Percentiles rank a stretch among this genome's conserved stretches.
Conservation (phyloP, 2,113 vertebrate species). For the Cololabis saira region DNA sequence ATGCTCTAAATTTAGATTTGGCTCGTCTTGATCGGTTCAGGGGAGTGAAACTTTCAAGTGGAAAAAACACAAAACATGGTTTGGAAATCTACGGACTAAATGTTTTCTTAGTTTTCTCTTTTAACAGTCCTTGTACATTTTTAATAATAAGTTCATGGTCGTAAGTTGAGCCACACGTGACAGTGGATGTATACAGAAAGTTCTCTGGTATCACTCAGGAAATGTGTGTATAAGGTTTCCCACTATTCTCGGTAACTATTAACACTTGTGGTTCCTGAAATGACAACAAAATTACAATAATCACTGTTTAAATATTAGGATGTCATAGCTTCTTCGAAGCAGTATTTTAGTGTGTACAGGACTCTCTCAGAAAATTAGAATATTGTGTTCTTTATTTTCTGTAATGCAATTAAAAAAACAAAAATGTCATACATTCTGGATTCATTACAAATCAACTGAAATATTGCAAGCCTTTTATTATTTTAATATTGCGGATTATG, state of each 20-base stretch:
- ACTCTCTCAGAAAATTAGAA: background rate
- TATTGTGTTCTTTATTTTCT: too few relatives aligned
- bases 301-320: background rate
- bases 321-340: background rate
- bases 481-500: too few relatives aligned
- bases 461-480: too few relatives aligned
- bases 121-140: too few relatives aligned
- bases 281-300: too few relatives aligned
- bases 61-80: background rate
- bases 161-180: background rate
- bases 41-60: constrained; percentile 3
- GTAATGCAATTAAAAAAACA: too few relatives aligned
- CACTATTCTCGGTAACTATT: too few relatives aligned
- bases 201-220: background rate
- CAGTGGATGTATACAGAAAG: background rate
- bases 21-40: background rate
- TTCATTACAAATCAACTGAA: too few relatives aligned
- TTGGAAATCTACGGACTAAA: background rate
- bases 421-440: too few relatives aligned
- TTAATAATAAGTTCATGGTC: background rate
- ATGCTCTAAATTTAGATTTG: background rate
- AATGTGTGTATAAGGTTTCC: too few relatives aligned
- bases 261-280: background rate
- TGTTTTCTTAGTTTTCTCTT: too few relatives aligned
- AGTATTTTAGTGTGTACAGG: background rate